phyloP scores from a whole-genome alignment of 2,888 invertebrate species.

The Agrypnus murinus region DNA sequence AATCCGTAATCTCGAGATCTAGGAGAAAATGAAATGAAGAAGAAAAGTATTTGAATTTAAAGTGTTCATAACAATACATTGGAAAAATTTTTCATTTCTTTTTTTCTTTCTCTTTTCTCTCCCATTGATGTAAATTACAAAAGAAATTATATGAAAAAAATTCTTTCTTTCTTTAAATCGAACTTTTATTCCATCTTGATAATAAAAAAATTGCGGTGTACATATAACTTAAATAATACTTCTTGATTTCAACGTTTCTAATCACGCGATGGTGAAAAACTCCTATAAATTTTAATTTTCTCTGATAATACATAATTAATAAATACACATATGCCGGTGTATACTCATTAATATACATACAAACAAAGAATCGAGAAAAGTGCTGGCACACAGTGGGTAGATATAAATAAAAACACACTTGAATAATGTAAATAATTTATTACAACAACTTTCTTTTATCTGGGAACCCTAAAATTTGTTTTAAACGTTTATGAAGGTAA shows the following conservation, averaged over 20 bases:
- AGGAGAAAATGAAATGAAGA: conserved; percentile 55
- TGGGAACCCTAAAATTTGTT: too few species aligned
- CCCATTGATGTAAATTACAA: conserved; percentile 41
- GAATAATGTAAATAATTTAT: too few species aligned
- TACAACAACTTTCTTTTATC: too few species aligned
- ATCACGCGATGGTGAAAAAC: not conserved
- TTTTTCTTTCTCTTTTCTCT: conserved; percentile 31
- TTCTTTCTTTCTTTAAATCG: conserved; percentile 25
- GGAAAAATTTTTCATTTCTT: conserved; percentile 45
- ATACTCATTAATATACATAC: too few species aligned
- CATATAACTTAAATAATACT: not conserved
- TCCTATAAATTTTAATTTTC: too few species aligned
- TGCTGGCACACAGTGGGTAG: too few species aligned
- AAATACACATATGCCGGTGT: too few species aligned
- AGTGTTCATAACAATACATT: conserved; percentile 50
- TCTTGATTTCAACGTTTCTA: not conserved
- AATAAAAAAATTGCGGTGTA: not conserved
- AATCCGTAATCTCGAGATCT: conserved; percentile 59
- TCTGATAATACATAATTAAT: too few species aligned
- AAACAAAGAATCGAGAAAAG: too few species aligned
- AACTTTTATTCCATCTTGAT: conserved; percentile 14
- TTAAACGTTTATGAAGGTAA: too few species aligned
- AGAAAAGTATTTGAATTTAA: conserved; percentile 52
- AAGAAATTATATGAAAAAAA: conserved; percentile 39
- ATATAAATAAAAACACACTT: too few species aligned